Evolutionary conservation across 2,797 vertebrate genomes (phyloP).

Genomic region (Chelon labrosus): DNA sequence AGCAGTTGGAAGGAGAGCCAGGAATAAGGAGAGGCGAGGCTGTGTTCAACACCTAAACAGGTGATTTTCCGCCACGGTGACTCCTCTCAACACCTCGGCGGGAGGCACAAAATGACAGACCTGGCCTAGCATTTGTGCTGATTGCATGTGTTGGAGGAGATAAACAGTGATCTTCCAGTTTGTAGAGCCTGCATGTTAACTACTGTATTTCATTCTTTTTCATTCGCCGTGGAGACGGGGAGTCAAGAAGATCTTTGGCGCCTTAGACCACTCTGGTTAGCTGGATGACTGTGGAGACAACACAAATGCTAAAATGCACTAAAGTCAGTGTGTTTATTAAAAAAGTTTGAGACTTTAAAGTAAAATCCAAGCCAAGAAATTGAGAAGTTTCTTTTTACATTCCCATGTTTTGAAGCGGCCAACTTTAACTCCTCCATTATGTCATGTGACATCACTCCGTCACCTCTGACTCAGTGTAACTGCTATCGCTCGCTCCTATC

Average conservation of each 20-base stretch:
- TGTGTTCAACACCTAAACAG: conserved; percentile 86
- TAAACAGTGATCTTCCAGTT: conserved; percentile 84
- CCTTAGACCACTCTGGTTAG: conserved; percentile 24
- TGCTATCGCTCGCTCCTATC: conserved; percentile 38
- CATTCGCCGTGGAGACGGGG: conserved; percentile 59
- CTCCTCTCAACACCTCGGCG: conserved; percentile 80
- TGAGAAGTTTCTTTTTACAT: conserved; percentile 5
- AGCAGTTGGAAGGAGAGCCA: conserved; percentile 63
- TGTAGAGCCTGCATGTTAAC: conserved; percentile 76
- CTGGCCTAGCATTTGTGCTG: conserved; percentile 80
- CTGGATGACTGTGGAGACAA: conserved; percentile 11
- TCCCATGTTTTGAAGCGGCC: conserved; percentile 1
- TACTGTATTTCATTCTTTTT: conserved; percentile 69
- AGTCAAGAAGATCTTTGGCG: conserved; percentile 41
- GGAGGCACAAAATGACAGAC: conserved; percentile 84
- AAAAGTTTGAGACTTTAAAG: conserved; percentile 8
- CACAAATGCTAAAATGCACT: conserved; percentile 26
- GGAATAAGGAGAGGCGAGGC: conserved; percentile 73
- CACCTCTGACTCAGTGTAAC: conserved; percentile 35
- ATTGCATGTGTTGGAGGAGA: conserved; percentile 84
- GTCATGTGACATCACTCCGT: conserved; percentile 51
- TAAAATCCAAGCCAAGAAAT: conserved; percentile 7
- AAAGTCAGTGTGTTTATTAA: conserved; percentile 4
- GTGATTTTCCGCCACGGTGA: conserved; percentile 86
- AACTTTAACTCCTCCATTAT: conserved; percentile 25